Conservation (phyloP, 2,113 vertebrate species). For the Ameiurus melas region DNA sequence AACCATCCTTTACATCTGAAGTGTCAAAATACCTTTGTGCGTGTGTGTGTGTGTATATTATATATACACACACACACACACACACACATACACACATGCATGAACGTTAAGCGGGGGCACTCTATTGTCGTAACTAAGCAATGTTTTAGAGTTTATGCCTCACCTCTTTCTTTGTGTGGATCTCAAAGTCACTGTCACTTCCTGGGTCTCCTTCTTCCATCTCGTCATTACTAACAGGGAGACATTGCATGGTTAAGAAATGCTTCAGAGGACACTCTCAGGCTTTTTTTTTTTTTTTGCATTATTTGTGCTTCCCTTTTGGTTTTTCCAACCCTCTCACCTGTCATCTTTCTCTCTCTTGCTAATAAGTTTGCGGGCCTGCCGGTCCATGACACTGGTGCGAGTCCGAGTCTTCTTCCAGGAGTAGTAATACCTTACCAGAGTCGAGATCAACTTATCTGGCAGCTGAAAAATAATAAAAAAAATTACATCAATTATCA, state of each 20-base stretch:
- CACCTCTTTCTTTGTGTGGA: constrained; percentile 86
- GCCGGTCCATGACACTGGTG: constrained; percentile 90
- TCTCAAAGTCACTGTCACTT: constrained; percentile 83
- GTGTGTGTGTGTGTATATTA: no score
- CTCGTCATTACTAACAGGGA: constrained; percentile 76
- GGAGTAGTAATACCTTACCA: constrained; percentile 92
- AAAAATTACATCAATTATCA: constrained; percentile 18
- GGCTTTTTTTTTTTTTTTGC: no score
- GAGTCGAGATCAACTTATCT: constrained; percentile 86
- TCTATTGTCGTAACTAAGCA: not conserved
- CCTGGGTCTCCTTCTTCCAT: constrained; percentile 78
- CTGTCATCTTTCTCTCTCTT: constrained; percentile 88
- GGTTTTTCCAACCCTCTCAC: constrained; percentile 56
- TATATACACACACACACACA: no score
- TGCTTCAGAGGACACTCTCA: not conserved
- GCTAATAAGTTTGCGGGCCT: constrained; percentile 83
- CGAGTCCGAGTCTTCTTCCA: constrained; percentile 91
- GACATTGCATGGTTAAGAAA: not conserved
- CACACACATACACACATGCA: not conserved
- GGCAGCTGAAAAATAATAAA: constrained; percentile 74
- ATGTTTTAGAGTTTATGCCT: constrained; percentile 30
- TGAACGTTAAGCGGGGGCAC: not conserved
- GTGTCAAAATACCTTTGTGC: not conserved
- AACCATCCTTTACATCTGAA: not conserved
- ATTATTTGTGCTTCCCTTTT: not conserved